Base-by-base conservation (phyloP, 2,888 invertebrate genomes). In the Cataglyphis livida region DNA sequence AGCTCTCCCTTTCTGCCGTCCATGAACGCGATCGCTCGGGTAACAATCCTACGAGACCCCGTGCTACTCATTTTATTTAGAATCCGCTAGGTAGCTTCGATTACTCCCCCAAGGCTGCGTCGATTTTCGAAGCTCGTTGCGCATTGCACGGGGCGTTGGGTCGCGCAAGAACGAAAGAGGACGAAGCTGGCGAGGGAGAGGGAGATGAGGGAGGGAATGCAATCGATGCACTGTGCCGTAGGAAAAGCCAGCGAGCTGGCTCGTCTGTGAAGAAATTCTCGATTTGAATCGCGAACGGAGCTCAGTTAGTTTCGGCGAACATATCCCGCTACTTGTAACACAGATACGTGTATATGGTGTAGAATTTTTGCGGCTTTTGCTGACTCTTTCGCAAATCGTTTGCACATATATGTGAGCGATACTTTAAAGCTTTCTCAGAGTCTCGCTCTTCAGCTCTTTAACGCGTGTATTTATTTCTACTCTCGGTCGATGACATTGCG, bases 91-190 rank as follows among this genome's bases (percentile, higher is more conserved):
- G 54, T 35, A 57, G 75, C 25, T 70, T 25, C 83, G 73, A 83
- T 73, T 79, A 79, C 54, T 70, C 74, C 68, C 74, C 44, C 54
- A 81, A 70, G 70, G 41, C 81, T 62, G 32, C 59, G 64, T 61
- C 75, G 75, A 75, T 81, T 82, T 81, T 82, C 68, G 84, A 81
- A 81, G 68, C 70, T 84, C 75, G 70, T 81, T 84, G 81, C 84
- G 62, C 81, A 76, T 76, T 84, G 75, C 75, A 70, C 70, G 35
- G 70, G 70, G 68, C 57, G 51, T 70, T 62, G 64, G 75, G 44
- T 61, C 18, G 81, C 21, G 44, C 84, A 57, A 61, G 57, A 38
- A 59, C 59, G 65, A 62, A 48, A 71, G 35, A 54, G 74, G 12
- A 74, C 15, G 44, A 35, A 18, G 71, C 41, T 9, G 51, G 38